Evolutionary conservation across 1,140 invertebrate genomes (phyloP), one percentile per base, ranked within the genome.

Genomic region (Tetragonula clypearis): DNA sequence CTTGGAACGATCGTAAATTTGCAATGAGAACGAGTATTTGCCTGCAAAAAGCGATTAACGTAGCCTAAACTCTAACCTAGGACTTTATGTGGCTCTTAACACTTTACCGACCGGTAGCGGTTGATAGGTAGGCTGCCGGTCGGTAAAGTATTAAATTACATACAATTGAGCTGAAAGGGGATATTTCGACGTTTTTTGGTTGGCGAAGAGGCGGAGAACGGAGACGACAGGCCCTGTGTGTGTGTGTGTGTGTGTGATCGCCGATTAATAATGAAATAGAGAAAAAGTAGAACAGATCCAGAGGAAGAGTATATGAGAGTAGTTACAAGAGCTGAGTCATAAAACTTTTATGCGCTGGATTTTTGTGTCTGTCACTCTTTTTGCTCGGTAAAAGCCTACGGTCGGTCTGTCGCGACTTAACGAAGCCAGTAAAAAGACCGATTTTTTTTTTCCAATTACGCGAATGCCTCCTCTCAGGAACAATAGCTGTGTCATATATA

Each of bases 331-430:
- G 72, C 71, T 9, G 74, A 35, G 30, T 87, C 87, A 79, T 90
- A 90, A 90, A 90, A 89, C 76, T 82, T 58, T 62, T 81, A 78
- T 30, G 55, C 30, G 56, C 56, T 79, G 79, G 78, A 77, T 75
- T 79, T 86, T 86, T 79, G 75, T 60, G 58, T n/a, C 73, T 84
- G 75, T 84, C 74, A 68, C 81, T 89, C 81, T 89, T 89, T 89
- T 88, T 89, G 81, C 62, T 74, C 30, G 21, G 53, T 58, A 49
- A 30, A 58, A 56, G 21, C 5, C 41, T 41, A 49, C 62, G 53
- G 53, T 26, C 49, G 41, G 82, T 30, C 21, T 53, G 41, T 17
- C 30, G 68, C 41, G n/a, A 49, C 68, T 62, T 87, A 82, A 88
- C 79, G 86, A 88, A 87, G 68, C 79, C 62, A 35, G 60, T n/a